Percentiles rank a stretch among this genome's conserved stretches.
Evolutionary conservation across 2,113 vertebrate species (phyloP).

Genomic region (Myotis yumanensis): DNA sequence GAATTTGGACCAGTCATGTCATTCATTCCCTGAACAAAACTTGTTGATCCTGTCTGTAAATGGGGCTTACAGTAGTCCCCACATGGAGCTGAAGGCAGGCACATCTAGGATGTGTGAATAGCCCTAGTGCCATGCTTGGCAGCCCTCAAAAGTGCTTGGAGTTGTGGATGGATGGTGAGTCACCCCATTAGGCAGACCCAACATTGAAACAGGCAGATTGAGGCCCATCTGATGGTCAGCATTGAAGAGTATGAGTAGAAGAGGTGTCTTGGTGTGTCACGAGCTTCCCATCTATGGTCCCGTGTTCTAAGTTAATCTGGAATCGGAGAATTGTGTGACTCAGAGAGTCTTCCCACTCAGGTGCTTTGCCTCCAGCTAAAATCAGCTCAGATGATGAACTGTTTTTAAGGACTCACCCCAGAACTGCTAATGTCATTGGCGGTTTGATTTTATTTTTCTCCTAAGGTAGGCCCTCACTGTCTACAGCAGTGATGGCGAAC

Average conservation of each 20-base stretch:
- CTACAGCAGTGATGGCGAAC: too few relatives aligned
- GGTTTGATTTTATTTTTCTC: background rate
- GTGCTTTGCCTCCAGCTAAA: background rate
- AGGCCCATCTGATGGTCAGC: background rate
- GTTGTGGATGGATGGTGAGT: too few relatives aligned
- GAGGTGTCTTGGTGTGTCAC: background rate
- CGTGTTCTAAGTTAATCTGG: background rate
- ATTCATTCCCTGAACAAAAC: background rate
- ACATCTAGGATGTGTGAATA: background rate
- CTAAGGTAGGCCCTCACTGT: background rate
- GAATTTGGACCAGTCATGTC: background rate
- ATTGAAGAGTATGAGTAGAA: background rate
- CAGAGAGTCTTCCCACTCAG: background rate
- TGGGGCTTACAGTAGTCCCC: fast-evolving
- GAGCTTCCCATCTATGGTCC: background rate
- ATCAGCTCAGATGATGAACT: background rate
- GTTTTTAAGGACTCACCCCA: background rate
- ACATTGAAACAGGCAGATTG: background rate
- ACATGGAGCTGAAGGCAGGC: background rate
- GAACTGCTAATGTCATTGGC: background rate
- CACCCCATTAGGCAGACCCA: background rate
- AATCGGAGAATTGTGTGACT: background rate
- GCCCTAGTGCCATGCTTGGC: background rate
- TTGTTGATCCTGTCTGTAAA: background rate
- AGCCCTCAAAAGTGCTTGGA: background rate